A percentile compares a stretch with the other conserved stretches of the same genome.
These are phyloP conservation scores for Clusia tigrina DNA, from an alignment of 2,888 invertebrate genomes.

Conservation along the genomic window DNA sequence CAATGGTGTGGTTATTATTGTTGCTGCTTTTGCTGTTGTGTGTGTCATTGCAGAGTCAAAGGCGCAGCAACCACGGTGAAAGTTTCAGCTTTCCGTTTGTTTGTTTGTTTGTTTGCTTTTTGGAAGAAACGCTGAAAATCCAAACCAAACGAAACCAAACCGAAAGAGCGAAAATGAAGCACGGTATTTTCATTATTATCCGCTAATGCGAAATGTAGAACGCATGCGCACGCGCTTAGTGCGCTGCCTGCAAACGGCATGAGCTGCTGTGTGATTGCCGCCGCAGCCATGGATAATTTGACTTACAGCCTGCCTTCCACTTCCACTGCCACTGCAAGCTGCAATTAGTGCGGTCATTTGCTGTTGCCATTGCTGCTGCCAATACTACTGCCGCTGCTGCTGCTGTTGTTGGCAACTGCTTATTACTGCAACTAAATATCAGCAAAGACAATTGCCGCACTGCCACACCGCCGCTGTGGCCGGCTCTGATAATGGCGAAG, in stretches of 20 bases:
- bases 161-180: too few relatives aligned
- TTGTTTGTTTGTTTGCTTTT: not conserved
- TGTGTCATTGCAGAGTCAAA: not conserved
- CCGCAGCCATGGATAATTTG: too few relatives aligned
- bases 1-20: not conserved
- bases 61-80: not conserved
- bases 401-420: conserved; percentile 2
- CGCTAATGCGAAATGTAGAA: too few relatives aligned
- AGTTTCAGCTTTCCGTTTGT: not conserved
- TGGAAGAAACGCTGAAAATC: not conserved
- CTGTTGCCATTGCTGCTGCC: conserved; percentile 28
- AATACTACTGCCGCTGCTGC: too few relatives aligned
- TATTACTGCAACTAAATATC: conserved; percentile 7
- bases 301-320: too few relatives aligned
- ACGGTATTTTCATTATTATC: too few relatives aligned
- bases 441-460: not conserved
- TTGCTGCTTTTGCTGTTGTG: not conserved
- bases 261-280: not conserved
- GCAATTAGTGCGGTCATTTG: conserved; percentile 35
- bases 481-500: not conserved
- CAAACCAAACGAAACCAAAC: not conserved
- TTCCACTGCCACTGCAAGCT: conserved; percentile 19
- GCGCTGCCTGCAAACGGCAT: conserved; percentile 31
- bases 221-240: conserved; percentile 8
- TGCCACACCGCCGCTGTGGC: not conserved